phyloP scores from a whole-genome alignment of 2,888 invertebrate species.

The Heterodera filipjevi region DNA sequence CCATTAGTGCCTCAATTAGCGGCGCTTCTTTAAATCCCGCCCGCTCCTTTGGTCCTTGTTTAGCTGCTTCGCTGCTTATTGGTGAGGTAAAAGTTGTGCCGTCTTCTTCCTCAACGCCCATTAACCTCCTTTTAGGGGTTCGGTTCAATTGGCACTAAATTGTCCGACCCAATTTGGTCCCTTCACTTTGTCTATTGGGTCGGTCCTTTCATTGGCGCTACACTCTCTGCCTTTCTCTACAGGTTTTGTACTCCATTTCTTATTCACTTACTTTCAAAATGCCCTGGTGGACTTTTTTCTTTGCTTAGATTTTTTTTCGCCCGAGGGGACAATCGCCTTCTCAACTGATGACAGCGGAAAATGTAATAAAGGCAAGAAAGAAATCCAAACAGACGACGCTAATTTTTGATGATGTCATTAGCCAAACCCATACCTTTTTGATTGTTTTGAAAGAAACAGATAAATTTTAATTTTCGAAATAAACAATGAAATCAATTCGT shows the following conservation, averaged over 20 bases:
- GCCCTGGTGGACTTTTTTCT: background rate
- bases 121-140: constrained; percentile 12
- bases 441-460: too few species aligned
- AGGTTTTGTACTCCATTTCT: constrained; percentile 42
- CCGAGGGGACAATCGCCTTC: constrained; percentile 40
- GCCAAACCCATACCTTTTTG: background rate
- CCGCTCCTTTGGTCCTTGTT: constrained; percentile 66
- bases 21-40: constrained; percentile 68
- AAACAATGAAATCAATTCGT: too few species aligned
- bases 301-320: constrained; percentile 50
- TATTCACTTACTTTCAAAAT: constrained; percentile 11
- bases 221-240: constrained; percentile 64
- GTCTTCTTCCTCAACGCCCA: background rate
- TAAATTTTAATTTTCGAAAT: too few species aligned
- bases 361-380: background rate
- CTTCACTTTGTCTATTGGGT: constrained; percentile 66
- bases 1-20: constrained; percentile 58
- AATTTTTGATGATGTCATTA: background rate
- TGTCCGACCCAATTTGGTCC: constrained; percentile 52
- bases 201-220: constrained; percentile 65
- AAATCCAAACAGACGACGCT: background rate
- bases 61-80: constrained; percentile 45
- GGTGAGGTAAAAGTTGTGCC: background rate
- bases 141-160: constrained; percentile 6
- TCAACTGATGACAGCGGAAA: background rate